Evolutionary conservation across 2,888 invertebrate genomes (phyloP).

Genomic region (Pasiphila rectangulata): DNA sequence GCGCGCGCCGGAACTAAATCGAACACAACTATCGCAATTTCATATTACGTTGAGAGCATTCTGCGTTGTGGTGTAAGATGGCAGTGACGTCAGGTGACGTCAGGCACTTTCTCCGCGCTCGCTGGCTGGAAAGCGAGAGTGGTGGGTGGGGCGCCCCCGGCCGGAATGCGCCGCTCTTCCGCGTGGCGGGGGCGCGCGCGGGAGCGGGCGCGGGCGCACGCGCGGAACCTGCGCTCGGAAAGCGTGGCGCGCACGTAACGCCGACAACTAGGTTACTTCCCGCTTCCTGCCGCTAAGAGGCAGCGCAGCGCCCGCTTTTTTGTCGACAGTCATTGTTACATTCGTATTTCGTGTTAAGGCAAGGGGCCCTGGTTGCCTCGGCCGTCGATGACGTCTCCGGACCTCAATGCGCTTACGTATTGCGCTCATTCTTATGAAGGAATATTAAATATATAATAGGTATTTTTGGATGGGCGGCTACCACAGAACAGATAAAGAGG

Average conservation of each 20-base stretch:
- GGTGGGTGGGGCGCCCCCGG: slow-evolving; percentile 8
- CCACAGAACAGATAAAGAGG: too few relatives aligned
- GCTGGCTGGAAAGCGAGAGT: slow-evolving; percentile 42
- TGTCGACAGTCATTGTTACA: neutral
- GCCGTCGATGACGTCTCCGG: too few relatives aligned
- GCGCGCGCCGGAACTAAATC: neutral
- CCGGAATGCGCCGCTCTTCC: neutral
- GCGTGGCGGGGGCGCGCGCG: too few relatives aligned
- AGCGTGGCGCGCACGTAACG: slow-evolving; percentile 61
- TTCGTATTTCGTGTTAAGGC: too few relatives aligned
- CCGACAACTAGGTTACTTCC: slow-evolving; percentile 67
- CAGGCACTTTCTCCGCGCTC: slow-evolving; percentile 27
- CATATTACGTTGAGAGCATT: too few relatives aligned
- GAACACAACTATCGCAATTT: too few relatives aligned
- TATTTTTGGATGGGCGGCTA: too few relatives aligned
- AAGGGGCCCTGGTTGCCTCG: neutral
- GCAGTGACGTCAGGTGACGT: slow-evolving; percentile 25
- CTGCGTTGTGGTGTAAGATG: slow-evolving; percentile 9
- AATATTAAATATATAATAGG: too few relatives aligned
- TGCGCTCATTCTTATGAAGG: too few relatives aligned
- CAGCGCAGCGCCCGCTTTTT: slow-evolving; percentile 6
- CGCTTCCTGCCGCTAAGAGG: slow-evolving; percentile 55
- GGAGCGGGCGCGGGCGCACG: too few relatives aligned
- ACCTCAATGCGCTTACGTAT: too few relatives aligned
- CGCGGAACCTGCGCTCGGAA: slow-evolving; percentile 51